These are phyloP conservation scores for Agonopterix subpropinquella DNA, from an alignment of 2,888 invertebrate genomes.

Conservation along the genomic window DNA sequence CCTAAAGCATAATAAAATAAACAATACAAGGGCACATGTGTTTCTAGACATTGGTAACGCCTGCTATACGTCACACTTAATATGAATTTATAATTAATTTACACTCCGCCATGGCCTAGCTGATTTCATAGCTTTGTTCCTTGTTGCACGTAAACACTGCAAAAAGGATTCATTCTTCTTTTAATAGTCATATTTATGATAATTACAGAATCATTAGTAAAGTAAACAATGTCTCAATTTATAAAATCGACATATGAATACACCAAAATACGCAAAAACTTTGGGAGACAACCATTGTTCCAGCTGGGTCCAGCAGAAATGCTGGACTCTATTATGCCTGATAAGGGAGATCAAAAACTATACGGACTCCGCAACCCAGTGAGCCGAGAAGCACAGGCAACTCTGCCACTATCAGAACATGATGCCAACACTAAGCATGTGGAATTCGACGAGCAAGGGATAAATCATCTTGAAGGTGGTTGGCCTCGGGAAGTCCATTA, in stretches of 20 bases:
- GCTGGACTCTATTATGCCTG: constrained; percentile 55
- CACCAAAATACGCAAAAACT: constrained; percentile 61
- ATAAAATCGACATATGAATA: constrained; percentile 57
- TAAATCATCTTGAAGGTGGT: constrained; percentile 87
- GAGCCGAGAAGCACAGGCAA: constrained; percentile 61
- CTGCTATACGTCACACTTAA: constrained; percentile 27
- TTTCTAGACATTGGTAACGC: constrained; percentile 35
- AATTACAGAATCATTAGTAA: constrained; percentile 4
- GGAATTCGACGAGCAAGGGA: constrained; percentile 75
- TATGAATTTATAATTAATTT: constrained; percentile 35
- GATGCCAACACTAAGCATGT: constrained; percentile 78
- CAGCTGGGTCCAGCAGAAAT: constrained; percentile 53
- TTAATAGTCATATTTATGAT: background rate
- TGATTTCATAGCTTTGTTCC: constrained; percentile 32
- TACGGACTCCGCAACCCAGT: constrained; percentile 72
- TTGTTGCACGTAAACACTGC: constrained; percentile 10
- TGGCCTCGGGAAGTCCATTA: constrained; percentile 87
- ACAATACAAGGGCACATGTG: constrained; percentile 57
- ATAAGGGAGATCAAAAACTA: constrained; percentile 46
- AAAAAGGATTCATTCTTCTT: background rate
- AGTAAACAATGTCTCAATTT: constrained; percentile 31
- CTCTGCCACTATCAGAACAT: constrained; percentile 58
- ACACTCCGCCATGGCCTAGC: constrained; percentile 41
- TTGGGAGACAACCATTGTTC: constrained; percentile 69
- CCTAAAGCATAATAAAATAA: no score